Conservation (phyloP, 2,113 vertebrate genomes). For the Psilopsiagon aymara region DNA sequence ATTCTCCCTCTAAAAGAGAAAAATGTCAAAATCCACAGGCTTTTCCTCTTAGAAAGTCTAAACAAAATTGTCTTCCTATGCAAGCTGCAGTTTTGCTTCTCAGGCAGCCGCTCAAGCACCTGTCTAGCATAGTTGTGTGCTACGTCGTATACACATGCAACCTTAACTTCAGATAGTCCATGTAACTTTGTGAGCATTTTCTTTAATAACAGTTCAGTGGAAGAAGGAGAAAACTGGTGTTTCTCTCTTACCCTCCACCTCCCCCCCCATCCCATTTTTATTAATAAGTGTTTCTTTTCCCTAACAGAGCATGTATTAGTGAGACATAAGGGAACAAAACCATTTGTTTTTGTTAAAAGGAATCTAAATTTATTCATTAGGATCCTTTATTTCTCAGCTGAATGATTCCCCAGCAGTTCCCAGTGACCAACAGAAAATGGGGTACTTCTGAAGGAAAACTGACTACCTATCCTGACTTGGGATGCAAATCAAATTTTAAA, state of each 20-base stretch:
- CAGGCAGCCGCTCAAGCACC: background rate
- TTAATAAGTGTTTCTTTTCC: background rate
- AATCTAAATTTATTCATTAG: background rate
- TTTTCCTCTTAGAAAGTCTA: slow-evolving; percentile 10
- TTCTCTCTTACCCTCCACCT: background rate
- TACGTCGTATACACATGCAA: background rate
- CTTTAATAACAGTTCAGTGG: background rate
- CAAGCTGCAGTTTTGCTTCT: background rate
- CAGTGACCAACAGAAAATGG: background rate
- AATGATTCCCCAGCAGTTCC: background rate
- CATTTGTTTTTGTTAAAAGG: background rate
- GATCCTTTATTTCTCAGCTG: background rate
- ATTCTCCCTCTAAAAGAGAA: background rate
- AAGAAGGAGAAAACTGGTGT: background rate
- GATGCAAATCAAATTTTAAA: background rate
- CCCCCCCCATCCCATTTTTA: background rate
- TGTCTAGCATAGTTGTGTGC: background rate
- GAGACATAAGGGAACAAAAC: background rate
- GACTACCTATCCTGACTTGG: background rate
- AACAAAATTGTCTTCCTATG: background rate
- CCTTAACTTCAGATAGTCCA: background rate
- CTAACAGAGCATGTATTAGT: background rate
- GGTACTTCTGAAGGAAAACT: background rate
- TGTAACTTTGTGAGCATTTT: background rate
- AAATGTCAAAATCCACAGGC: slow-evolving; percentile 16